Percentiles rank a stretch among this genome's conserved stretches.
phyloP scores from a whole-genome alignment of 1,140 invertebrate genomes.

The Nebria ingens region DNA sequence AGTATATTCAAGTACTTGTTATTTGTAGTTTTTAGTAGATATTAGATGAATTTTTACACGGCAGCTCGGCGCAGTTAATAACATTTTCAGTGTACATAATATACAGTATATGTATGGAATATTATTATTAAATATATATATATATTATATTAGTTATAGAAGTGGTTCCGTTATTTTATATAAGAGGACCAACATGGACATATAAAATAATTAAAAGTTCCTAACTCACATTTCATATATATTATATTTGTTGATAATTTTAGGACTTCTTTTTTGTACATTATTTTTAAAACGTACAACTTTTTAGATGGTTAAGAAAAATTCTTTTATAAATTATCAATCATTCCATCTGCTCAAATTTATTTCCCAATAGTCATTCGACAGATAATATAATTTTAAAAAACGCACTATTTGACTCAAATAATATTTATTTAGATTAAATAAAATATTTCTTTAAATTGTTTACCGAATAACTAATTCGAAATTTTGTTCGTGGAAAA shows the following conservation, averaged over 20 bases:
- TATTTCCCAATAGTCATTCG: no score
- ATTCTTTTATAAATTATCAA: no score
- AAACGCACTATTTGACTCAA: no score
- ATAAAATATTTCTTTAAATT: no score
- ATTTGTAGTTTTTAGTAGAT: constrained; percentile 11
- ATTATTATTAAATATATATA: not conserved
- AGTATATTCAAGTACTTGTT: constrained; percentile 1
- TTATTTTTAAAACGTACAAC: constrained; percentile 13
- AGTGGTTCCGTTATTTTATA: constrained; percentile 12
- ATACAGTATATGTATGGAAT: not conserved
- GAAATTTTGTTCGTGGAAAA: no score
- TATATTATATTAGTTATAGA: constrained; percentile 12
- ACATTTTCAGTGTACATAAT: not conserved
- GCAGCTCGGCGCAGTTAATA: not conserved
- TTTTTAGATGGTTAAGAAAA: no score
- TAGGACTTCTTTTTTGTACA: constrained; percentile 11
- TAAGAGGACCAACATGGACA: constrained; percentile 12
- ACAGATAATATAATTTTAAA: no score
- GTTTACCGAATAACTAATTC: no score
- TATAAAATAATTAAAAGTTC: no score
- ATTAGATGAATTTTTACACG: not conserved
- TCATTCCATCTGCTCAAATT: no score
- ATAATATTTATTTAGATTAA: no score
- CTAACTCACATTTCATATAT: constrained; percentile 14
- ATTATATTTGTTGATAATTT: constrained; percentile 10